Conservation (phyloP, 2,888 invertebrate species). For the Cantharis nigra region DNA sequence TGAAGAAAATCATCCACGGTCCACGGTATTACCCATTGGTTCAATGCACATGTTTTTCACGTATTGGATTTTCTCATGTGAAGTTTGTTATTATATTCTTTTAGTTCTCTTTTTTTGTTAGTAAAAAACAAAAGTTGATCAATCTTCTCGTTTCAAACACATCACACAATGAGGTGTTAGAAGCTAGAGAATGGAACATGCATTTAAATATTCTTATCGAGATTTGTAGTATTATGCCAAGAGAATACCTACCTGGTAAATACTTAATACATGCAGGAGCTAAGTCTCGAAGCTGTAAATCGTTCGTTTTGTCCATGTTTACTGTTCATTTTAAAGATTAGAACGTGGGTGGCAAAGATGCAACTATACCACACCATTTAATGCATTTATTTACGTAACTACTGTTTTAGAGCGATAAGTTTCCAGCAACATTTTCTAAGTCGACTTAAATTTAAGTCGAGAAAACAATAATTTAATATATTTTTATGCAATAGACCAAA, state of each 20-base stretch:
- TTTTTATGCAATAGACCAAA: not conserved
- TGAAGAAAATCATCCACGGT: not conserved
- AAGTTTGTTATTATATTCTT: not conserved
- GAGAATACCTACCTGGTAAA: constrained; percentile 27
- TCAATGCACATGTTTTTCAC: too few relatives aligned
- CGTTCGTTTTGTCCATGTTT: constrained; percentile 24
- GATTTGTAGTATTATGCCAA: constrained; percentile 29
- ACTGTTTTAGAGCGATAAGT: not conserved
- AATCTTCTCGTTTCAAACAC: not conserved
- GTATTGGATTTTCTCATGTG: not conserved
- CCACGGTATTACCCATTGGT: too few relatives aligned
- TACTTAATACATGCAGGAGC: constrained; percentile 28
- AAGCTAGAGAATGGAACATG: constrained; percentile 20
- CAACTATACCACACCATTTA: not conserved
- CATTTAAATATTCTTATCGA: constrained; percentile 32
- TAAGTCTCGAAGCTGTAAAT: constrained; percentile 22
- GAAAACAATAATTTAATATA: not conserved
- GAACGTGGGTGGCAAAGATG: constrained; percentile 16
- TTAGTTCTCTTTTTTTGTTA: not conserved
- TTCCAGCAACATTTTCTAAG: not conserved
- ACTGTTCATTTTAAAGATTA: constrained; percentile 22
- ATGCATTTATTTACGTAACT: not conserved
- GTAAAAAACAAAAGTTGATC: not conserved
- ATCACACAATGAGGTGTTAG: not conserved
- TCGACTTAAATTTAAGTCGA: not conserved